Percentiles rank a stretch among this genome's conserved stretches.
phyloP scores from a whole-genome alignment of 2,888 invertebrate species.

The Unio pictorum region DNA sequence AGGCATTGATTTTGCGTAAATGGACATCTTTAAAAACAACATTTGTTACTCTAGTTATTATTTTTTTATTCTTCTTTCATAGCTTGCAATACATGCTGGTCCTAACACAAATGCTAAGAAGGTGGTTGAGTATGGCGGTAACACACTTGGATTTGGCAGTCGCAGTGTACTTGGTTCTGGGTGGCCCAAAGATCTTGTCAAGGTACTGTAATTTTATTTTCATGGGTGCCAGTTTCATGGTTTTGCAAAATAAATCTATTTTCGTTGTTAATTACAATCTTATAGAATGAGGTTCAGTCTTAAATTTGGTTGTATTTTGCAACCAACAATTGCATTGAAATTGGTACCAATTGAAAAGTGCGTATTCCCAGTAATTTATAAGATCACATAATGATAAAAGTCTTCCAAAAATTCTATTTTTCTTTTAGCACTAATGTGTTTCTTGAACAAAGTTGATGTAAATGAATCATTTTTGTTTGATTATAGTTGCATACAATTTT shows the following conservation, averaged over 20 bases:
- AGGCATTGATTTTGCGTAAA: too few species aligned
- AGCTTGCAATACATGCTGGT: constrained; percentile 69
- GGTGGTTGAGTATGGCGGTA: constrained; percentile 71
- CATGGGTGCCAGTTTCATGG: background rate
- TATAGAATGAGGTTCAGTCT: background rate
- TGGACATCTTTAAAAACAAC: too few species aligned
- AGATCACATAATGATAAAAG: too few species aligned
- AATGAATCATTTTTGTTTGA: too few species aligned
- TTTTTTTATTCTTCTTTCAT: constrained; percentile 11
- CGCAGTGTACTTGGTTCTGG: constrained; percentile 70
- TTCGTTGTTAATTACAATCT: background rate
- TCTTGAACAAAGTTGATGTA: too few species aligned
- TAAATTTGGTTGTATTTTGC: too few species aligned
- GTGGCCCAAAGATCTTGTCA: constrained; percentile 71
- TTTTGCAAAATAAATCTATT: background rate
- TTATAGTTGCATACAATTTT: too few species aligned
- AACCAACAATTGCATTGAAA: too few species aligned
- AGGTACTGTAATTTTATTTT: constrained; percentile 34
- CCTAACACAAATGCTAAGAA: constrained; percentile 67
- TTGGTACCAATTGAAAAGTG: too few species aligned
- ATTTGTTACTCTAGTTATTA: background rate
- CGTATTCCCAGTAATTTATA: too few species aligned
- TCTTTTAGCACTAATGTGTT: too few species aligned
- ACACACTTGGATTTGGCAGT: constrained; percentile 71
- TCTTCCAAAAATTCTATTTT: too few species aligned